These are phyloP conservation scores for Macaria liturata DNA, from an alignment of 2,888 invertebrate genomes.

Conservation along the genomic window DNA sequence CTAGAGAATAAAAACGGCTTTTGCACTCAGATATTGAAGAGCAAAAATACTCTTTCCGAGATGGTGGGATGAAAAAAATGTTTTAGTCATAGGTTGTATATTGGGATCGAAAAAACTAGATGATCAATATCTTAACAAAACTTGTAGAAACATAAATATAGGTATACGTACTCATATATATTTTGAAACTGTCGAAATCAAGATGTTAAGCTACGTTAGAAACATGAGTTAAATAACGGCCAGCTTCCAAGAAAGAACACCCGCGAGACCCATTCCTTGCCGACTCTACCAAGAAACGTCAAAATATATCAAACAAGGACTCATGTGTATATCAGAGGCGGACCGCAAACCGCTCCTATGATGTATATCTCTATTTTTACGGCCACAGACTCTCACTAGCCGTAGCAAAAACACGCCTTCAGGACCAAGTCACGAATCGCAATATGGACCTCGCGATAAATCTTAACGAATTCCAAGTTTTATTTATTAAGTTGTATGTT, in stretches of 20 bases:
- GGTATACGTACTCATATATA: no score
- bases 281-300: conserved; percentile 75
- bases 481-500: conserved; percentile 83
- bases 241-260: conserved; percentile 64
- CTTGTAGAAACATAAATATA: no score
- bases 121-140: no score
- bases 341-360: conserved; percentile 60
- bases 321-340: conserved; percentile 63
- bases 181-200: no score
- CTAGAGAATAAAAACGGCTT: no score
- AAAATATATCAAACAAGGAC: conserved; percentile 72
- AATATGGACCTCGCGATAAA: conserved; percentile 74
- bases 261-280: conserved; percentile 44
- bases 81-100: no score
- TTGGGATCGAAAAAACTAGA: no score
- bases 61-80: no score
- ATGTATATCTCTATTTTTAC: conserved; percentile 71
- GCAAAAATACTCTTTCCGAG: no score
- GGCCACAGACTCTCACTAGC: conserved; percentile 50
- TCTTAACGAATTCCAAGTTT: conserved; percentile 76
- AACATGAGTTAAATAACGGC: conserved; percentile 51
- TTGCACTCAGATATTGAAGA: no score
- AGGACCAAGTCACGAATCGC: conserved; percentile 64
- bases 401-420: conserved; percentile 61
- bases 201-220: no score